These are phyloP conservation scores for Gallinago jamesoni DNA, from an alignment of 2,113 vertebrate genomes.

Conservation along the genomic window DNA sequence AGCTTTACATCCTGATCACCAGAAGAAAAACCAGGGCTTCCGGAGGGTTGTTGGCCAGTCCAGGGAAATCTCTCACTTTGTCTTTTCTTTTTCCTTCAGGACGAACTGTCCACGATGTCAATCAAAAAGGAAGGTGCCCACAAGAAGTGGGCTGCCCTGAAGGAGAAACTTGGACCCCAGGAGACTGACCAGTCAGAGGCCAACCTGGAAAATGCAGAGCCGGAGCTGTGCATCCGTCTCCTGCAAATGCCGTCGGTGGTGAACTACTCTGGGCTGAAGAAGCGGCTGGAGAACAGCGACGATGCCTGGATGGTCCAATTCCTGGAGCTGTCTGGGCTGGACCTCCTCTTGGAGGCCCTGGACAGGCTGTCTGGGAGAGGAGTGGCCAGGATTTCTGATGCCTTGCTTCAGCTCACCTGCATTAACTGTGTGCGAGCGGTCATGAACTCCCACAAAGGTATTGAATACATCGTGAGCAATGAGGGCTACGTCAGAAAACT, in stretches of 20 bases:
- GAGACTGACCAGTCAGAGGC: slow-evolving; percentile 89
- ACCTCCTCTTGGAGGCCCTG: slow-evolving; percentile 94
- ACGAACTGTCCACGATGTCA: slow-evolving; percentile 77
- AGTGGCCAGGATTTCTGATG: slow-evolving; percentile 89
- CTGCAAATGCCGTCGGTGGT: slow-evolving; percentile 93
- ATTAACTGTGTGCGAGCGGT: slow-evolving; percentile 92
- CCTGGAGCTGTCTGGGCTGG: slow-evolving; percentile 91
- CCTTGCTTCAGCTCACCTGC: slow-evolving; percentile 95
- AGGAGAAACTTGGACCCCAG: slow-evolving; percentile 86
- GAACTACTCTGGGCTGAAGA: slow-evolving; percentile 95
- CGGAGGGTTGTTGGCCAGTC: not conserved
- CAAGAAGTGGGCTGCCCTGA: slow-evolving; percentile 89
- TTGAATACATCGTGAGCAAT: slow-evolving; percentile 93
- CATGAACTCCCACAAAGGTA: slow-evolving; percentile 92
- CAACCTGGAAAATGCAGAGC: slow-evolving; percentile 93
- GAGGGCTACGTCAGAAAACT: slow-evolving; percentile 95
- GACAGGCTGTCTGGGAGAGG: slow-evolving; percentile 91
- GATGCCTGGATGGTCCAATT: slow-evolving; percentile 96
- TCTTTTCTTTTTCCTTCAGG: slow-evolving; percentile 6
- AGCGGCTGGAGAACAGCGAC: slow-evolving; percentile 89
- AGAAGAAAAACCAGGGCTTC: not conserved
- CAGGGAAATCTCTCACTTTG: not conserved
- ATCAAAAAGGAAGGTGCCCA: slow-evolving; percentile 80
- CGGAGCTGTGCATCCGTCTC: slow-evolving; percentile 94
- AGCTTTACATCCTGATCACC: not conserved